These are phyloP conservation scores for Ptyas mucosa DNA, from an alignment of 2,113 vertebrate species.

Conservation along the genomic window DNA sequence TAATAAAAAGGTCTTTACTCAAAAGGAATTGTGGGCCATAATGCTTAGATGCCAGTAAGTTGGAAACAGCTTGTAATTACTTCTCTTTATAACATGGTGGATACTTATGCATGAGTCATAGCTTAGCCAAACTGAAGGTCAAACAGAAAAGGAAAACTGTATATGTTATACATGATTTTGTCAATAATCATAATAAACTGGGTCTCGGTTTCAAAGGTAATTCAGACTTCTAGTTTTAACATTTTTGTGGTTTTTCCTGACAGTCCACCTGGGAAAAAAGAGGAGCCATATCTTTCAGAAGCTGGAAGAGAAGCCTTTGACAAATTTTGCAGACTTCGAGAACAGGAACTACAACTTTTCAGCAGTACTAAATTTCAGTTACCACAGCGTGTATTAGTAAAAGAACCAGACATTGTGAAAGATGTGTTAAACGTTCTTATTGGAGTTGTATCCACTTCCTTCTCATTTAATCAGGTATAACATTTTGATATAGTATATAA, in stretches of 20 bases:
- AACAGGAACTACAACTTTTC: slow-evolving; percentile 80
- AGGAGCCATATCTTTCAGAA: slow-evolving; percentile 88
- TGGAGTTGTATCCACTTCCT: slow-evolving; percentile 87
- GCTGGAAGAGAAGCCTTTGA: slow-evolving; percentile 92
- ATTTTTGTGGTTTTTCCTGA: slow-evolving; percentile 27
- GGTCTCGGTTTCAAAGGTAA: not conserved
- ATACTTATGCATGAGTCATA: not conserved
- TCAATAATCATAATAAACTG: not conserved
- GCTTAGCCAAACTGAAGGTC: not conserved
- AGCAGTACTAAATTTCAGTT: slow-evolving; percentile 71
- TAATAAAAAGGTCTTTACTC: not conserved
- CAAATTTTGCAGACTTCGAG: slow-evolving; percentile 83
- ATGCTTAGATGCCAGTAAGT: not conserved
- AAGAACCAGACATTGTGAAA: slow-evolving; percentile 84
- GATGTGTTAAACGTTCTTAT: slow-evolving; percentile 91
- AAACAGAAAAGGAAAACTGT: not conserved
- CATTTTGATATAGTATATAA: not conserved
- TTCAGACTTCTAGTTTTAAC: not conserved
- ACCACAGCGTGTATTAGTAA: slow-evolving; percentile 75
- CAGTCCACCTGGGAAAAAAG: slow-evolving; percentile 89
- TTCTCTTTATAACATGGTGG: not conserved
- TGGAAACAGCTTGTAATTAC: not conserved
- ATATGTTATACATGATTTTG: not conserved
- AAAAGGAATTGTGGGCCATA: not conserved
- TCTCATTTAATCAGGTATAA: slow-evolving; percentile 82